Conservation (phyloP, 2,797 vertebrate genomes). For the Pangasius krempfi region DNA sequence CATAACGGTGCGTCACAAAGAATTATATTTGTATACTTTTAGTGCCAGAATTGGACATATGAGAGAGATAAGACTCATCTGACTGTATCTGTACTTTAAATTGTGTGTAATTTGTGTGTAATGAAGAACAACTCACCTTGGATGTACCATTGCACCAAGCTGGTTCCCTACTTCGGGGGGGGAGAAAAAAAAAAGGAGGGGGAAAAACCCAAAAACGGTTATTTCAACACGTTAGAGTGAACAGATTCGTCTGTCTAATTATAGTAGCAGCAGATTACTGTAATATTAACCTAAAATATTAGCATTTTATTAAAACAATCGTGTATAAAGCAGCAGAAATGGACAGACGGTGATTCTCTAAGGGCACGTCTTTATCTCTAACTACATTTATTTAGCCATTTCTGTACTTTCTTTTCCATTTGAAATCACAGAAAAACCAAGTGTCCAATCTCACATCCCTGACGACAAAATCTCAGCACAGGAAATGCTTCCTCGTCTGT, state of each 20-base stretch:
- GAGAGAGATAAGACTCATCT: not conserved
- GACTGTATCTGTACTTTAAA: not conserved
- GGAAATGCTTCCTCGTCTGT: not conserved
- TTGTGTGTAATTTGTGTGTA: not conserved
- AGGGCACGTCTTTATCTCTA: no score
- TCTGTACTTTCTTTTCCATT: not conserved
- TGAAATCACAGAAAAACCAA: not conserved
- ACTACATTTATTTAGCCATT: not conserved
- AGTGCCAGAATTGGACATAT: no score
- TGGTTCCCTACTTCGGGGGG: conserved; percentile 88
- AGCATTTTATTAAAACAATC: not conserved
- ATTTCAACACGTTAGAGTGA: not conserved
- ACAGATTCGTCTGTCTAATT: not conserved
- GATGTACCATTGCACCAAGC: conserved; percentile 95
- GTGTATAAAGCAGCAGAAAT: not conserved
- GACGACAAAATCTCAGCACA: not conserved
- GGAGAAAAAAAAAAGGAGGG: not conserved
- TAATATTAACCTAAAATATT: not conserved
- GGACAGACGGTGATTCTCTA: not conserved
- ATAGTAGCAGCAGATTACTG: not conserved
- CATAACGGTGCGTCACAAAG: not conserved
- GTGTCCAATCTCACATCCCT: not conserved
- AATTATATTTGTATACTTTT: not conserved
- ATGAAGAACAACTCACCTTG: conserved; percentile 84
- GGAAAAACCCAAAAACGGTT: no score